Conservation (phyloP, 2,113 vertebrate species). For the Heliornis fulica region DNA sequence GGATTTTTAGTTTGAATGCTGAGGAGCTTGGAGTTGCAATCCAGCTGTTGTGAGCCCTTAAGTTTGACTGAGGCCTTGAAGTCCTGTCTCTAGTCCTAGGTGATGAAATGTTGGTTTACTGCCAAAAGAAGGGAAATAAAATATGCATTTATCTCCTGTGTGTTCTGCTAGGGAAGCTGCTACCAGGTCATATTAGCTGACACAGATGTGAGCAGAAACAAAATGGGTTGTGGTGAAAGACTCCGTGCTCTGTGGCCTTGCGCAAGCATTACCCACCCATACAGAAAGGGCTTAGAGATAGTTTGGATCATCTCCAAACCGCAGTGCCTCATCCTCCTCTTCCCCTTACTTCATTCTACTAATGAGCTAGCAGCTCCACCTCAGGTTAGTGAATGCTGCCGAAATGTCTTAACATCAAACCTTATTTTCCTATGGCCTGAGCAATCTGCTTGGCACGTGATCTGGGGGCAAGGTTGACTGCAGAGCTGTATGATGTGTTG, state of each 20-base stretch:
- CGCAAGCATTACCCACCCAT: background rate
- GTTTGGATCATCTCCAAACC: background rate
- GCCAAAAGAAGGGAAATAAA: background rate
- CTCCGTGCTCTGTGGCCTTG: background rate
- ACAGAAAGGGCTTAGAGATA: background rate
- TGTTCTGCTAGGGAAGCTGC: background rate
- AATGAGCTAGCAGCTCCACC: background rate
- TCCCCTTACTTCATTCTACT: background rate
- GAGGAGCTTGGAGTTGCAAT: background rate
- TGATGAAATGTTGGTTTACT: background rate
- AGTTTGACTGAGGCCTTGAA: background rate
- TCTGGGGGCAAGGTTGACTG: background rate
- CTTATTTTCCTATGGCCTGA: background rate
- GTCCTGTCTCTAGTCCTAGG: background rate
- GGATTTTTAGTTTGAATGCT: background rate
- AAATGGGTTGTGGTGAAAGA: background rate
- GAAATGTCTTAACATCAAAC: background rate
- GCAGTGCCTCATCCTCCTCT: background rate
- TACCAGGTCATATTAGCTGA: background rate
- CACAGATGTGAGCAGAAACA: background rate
- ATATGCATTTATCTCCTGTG: background rate
- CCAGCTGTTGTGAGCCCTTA: background rate
- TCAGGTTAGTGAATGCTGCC: background rate
- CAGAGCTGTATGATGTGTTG: background rate
- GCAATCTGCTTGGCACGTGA: background rate